Conservation (phyloP, 2,888 invertebrate species). For the Cantharis rustica region DNA sequence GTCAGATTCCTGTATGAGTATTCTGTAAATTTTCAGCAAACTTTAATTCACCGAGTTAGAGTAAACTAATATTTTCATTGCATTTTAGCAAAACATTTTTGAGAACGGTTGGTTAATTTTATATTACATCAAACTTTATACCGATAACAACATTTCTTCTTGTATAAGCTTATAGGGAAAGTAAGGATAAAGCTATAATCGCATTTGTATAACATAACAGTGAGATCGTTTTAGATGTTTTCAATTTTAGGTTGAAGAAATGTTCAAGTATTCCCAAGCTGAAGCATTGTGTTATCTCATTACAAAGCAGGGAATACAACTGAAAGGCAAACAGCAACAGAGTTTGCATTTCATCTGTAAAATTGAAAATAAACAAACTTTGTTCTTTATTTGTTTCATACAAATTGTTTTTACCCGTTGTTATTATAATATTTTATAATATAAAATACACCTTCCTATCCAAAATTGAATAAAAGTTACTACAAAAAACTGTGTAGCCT, state of each 20-base stretch:
- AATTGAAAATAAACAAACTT: conserved; percentile 47
- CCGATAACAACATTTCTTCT: background rate
- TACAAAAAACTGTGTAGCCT: background rate
- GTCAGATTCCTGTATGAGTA: background rate
- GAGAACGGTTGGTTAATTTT: background rate
- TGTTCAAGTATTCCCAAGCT: conserved; percentile 37
- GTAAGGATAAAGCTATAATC: conserved; percentile 13
- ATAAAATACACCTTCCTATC: background rate
- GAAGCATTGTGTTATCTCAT: conserved; percentile 39
- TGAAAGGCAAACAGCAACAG: conserved; percentile 40
- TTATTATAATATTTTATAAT: background rate
- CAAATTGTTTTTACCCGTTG: conserved; percentile 15
- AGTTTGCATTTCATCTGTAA: conserved; percentile 47
- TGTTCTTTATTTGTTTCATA: conserved; percentile 28
- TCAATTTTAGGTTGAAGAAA: conserved; percentile 37
- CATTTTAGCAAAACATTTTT: background rate
- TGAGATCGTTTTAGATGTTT: conserved; percentile 28
- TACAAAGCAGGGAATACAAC: conserved; percentile 38
- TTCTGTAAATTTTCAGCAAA: background rate
- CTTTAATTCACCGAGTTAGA: background rate
- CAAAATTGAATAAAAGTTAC: background rate
- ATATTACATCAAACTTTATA: background rate
- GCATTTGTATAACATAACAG: conserved; percentile 17
- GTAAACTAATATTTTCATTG: background rate
- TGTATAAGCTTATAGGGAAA: conserved; percentile 4